Evolutionary conservation across 2,797 vertebrate species (phyloP), one percentile per base, ranked within the genome.

Genomic region (Oryzias dopingdopingensis): DNA sequence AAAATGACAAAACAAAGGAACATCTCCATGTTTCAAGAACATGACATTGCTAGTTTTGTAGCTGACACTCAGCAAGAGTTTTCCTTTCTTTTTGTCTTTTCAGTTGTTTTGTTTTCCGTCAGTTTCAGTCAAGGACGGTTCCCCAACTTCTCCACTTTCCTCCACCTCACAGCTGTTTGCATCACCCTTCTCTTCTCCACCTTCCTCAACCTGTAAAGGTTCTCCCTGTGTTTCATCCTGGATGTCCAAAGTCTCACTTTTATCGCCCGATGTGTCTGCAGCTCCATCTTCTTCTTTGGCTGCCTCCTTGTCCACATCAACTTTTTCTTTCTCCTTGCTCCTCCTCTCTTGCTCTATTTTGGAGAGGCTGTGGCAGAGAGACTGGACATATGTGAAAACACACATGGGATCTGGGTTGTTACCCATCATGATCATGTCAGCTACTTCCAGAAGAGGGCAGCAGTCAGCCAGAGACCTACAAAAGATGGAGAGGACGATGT

Each of bases 341-440:
- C 83, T 94, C 74, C 94, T 92, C 80, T 94, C 76, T 79, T 94
- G 92, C 85, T 99, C 97, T 14, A 97, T 94, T 83, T 97, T 96
- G 83, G 95, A 92, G 79, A 98, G 94, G 85, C 94, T 93, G 78
- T 98, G 97, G 88, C 94, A 97, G 62, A 99, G 94, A 59, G 96
- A 94, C 88, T 98, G 96, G 50, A 99, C 96, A 0, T 99, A 99
- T 42, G 96, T 99, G 91, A 98, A 98, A 69, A 99, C 95, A 14
- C 97, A 98, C 87, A 96, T 96, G 59, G 96, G 86, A 63, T 99
- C 96, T 0, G 96, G 97, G 63, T 93, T 89, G 72, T 94, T 93
- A n/a, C 96, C 96, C 97, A 98, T 98, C 86, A 98, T 89, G 84
- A 99, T 88, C 96, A 99, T 98, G 84, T 99, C 97, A 49, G 90